Base-by-base conservation (phyloP, 2,797 vertebrate species). In the Parauchenoglanis punctatus region DNA sequence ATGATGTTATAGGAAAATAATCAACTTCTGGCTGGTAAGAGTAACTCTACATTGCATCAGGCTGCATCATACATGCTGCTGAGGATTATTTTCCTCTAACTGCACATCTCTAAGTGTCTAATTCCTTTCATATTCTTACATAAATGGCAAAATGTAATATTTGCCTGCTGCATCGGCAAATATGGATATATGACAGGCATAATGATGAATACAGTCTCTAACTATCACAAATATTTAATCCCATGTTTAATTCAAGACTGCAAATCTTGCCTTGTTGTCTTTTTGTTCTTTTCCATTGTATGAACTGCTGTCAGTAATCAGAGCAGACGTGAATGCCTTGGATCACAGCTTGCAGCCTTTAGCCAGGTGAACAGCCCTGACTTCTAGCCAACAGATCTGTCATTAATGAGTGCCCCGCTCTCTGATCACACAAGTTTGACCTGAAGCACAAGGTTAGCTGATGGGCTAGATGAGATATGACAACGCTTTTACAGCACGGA, bases 381-480 rank as follows among this genome's bases (percentile, higher is more conserved):
- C 46, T 44, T 35, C 46, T 73, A 56, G 77, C 81, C 73, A 78
- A 63, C 75, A 85, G 85, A 80, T 76, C 63, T 85, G 59, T 31
- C 72, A 54, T 85, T 52, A 87, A 77, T 67, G 61, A 82, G n/a
- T 85, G 76, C 76, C 76, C 59, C 52, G 49, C 87, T 87, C 86
- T 88, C 73, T 86, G 87, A 89, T 90, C 88, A 88, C 84, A 84
- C 46, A 77, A 80, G 88, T 75, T 88, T 76, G 56, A 91, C 87
- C 84, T 85, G 86, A 73, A 86, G 68, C 40, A 44, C 70, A 84
- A 75, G 87, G 89, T 88, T 72, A 75, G 78, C 87, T 63, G 67
- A 84, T 65, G 77, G 65, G 46, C 65, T 84, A 85, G 78, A 91
- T 88, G 61, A 87, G 86, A 56, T 75, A 78, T 86, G 85, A 81